phyloP scores from a whole-genome alignment of 1,140 invertebrate species.

The Lepidurus apus region DNA sequence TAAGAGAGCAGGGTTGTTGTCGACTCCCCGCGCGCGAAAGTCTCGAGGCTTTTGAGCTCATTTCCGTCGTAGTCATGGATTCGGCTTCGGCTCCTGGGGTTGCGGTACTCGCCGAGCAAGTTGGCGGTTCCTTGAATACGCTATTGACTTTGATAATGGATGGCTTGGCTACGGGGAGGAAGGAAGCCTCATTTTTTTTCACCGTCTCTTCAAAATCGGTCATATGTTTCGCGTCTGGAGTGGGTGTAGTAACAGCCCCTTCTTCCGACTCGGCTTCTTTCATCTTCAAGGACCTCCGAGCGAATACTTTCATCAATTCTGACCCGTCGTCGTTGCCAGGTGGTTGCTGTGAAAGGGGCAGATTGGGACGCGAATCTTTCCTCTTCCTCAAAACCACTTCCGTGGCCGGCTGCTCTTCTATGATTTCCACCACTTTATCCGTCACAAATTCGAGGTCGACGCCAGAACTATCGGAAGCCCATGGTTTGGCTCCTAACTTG shows the following conservation, averaged over 20 bases:
- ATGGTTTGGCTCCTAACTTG: neutral
- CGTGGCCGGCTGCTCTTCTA: slow-evolving; percentile 9
- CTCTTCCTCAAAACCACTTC: slow-evolving; percentile 23
- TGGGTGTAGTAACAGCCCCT: neutral
- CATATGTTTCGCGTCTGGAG: neutral
- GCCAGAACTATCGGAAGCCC: neutral
- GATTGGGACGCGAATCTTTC: neutral
- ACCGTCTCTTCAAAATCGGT: neutral
- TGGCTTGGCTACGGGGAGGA: neutral
- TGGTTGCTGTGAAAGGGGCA: neutral
- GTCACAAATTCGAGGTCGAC: neutral
- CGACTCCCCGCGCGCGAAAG: neutral
- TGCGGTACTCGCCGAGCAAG: neutral
- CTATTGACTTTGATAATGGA: neutral
- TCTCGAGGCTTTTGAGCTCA: neutral
- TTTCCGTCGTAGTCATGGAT: neutral
- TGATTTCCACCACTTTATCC: slow-evolving; percentile 1
- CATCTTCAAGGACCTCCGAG: slow-evolving; percentile 64
- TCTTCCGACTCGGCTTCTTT: slow-evolving; percentile 54
- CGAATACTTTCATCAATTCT: slow-evolving; percentile 73
- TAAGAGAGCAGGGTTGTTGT: neutral
- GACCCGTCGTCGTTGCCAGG: slow-evolving; percentile 58
- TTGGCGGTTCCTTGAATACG: neutral
- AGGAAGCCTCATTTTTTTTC: neutral
- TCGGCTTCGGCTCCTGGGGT: neutral